A percentile compares a stretch with the other conserved stretches of the same genome.
Conservation (phyloP, 2,888 invertebrate species). For the Tiliacea citrago region DNA sequence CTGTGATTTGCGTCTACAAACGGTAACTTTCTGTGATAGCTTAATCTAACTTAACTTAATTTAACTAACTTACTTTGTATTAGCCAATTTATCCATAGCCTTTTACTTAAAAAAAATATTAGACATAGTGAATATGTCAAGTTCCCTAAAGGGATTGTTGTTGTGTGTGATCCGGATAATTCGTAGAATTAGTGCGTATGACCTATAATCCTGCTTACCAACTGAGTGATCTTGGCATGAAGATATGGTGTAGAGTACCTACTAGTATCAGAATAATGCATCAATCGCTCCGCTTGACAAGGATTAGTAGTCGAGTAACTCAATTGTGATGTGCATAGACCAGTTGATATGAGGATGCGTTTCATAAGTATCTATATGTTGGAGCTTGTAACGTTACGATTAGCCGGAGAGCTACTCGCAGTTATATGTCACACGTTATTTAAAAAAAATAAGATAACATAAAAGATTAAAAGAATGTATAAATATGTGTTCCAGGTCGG, state of each 20-base stretch:
- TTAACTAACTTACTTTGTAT: not conserved
- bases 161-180: too few relatives aligned
- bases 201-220: not conserved
- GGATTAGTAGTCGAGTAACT: conserved; percentile 27
- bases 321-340: conserved; percentile 21
- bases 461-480: too few relatives aligned
- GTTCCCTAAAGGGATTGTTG: too few relatives aligned
- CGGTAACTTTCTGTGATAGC: not conserved
- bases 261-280: conserved; percentile 26
- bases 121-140: too few relatives aligned
- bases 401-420: too few relatives aligned
- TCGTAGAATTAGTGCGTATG: not conserved
- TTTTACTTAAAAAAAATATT: not conserved
- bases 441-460: too few relatives aligned
- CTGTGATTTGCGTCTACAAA: not conserved
- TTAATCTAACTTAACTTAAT: too few relatives aligned
- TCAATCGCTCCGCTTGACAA: conserved; percentile 3
- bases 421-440: too few relatives aligned
- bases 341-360: conserved; percentile 5
- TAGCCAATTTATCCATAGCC: not conserved
- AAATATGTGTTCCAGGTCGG: too few relatives aligned
- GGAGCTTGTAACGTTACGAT: too few relatives aligned
- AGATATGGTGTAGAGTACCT: not conserved
- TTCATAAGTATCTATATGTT: not conserved
- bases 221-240: not conserved